phyloP scores from a whole-genome alignment of 2,797 vertebrate species.

The Eupleurogrammus muticus region DNA sequence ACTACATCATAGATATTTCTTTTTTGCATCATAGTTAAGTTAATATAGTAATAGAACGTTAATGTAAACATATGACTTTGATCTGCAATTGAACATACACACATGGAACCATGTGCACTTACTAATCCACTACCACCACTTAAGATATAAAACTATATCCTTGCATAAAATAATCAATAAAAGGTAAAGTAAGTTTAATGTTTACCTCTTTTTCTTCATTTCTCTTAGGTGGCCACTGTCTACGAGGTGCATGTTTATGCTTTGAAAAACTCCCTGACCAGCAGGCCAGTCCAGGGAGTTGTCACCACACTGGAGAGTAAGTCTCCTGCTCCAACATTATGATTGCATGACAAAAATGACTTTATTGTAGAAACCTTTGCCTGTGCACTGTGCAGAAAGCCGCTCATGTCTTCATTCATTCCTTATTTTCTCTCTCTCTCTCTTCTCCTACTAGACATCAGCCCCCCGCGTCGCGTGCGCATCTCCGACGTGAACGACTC shows the following conservation, averaged over 20 bases:
- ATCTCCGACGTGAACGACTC: constrained; percentile 92
- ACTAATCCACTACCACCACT: neutral
- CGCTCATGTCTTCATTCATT: too few species aligned
- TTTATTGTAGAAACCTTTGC: neutral
- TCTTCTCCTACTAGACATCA: constrained; percentile 84
- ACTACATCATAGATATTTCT: too few species aligned
- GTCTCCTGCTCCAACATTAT: constrained; percentile 59
- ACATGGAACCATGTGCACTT: neutral
- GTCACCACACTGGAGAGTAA: constrained; percentile 94
- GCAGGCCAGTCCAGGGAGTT: constrained; percentile 89
- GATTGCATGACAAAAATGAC: neutral
- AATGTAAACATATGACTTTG: neutral
- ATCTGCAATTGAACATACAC: neutral
- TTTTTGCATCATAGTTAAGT: too few species aligned
- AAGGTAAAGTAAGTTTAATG: neutral
- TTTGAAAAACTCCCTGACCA: constrained; percentile 93
- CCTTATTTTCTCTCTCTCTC: neutral
- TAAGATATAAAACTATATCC: neutral
- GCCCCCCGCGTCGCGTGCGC: constrained; percentile 92
- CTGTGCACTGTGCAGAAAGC: too few species aligned
- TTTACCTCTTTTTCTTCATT: constrained; percentile 7
- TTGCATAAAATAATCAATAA: constrained; percentile 4
- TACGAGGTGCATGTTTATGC: constrained; percentile 95
- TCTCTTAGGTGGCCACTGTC: constrained; percentile 89
- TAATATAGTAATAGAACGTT: too few species aligned